Evolutionary conservation across 2,113 vertebrate species (phyloP).

Genomic region (Ptilonorhynchus violaceus): DNA sequence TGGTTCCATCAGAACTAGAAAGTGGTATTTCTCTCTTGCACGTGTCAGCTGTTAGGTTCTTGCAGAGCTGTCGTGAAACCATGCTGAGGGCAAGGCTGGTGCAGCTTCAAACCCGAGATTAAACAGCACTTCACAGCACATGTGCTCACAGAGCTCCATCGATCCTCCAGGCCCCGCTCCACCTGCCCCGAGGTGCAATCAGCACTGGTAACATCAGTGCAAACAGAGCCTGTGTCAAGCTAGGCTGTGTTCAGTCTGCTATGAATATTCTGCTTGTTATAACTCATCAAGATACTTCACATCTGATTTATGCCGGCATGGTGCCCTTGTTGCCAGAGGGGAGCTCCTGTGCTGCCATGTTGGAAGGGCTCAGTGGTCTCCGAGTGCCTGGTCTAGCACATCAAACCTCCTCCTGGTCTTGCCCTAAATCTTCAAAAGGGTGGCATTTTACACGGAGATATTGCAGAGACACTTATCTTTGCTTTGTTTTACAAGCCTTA

Average conservation of each 20-base stretch:
- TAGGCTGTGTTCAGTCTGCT: not conserved
- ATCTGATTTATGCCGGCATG: not conserved
- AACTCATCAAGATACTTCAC: not conserved
- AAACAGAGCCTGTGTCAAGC: not conserved
- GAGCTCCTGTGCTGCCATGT: not conserved
- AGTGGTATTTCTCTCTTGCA: not conserved
- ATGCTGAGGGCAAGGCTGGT: rapidly evolving
- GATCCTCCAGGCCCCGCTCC: no score
- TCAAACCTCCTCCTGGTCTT: not conserved
- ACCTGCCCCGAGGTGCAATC: rapidly evolving
- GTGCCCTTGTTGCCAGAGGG: not conserved
- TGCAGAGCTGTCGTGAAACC: not conserved
- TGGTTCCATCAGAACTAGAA: not conserved
- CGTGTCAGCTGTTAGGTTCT: rapidly evolving
- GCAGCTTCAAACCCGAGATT: not conserved
- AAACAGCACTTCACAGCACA: not conserved
- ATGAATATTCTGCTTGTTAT: not conserved
- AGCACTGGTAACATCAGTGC: not conserved
- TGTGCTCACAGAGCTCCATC: rapidly evolving
- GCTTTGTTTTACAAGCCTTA: not conserved
- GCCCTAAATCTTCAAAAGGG: not conserved
- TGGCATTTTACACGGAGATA: not conserved
- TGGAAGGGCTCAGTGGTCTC: not conserved
- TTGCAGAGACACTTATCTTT: not conserved
- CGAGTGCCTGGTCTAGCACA: not conserved